Evolutionary conservation across 64 coral and sea anemone species (phyloP).

Genomic region (Pocillopora damicornis): DNA sequence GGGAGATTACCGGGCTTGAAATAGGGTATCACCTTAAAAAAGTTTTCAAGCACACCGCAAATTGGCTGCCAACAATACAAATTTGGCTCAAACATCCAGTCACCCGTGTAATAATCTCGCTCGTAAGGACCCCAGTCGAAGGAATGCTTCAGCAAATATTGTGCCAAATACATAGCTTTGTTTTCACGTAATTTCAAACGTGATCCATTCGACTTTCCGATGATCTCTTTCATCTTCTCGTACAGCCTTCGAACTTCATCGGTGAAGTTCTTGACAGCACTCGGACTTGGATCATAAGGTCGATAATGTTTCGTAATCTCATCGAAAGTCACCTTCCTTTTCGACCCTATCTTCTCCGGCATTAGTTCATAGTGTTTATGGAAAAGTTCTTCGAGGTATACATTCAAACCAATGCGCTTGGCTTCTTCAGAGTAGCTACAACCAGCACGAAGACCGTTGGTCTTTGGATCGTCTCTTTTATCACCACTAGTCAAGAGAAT

Average conservation of each 20-base stretch:
- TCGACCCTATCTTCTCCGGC: conserved; percentile 45
- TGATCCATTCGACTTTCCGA: conserved; percentile 40
- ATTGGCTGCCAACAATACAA: conserved; percentile 44
- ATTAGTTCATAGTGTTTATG: background rate
- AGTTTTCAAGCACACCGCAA: background rate
- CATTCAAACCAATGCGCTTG: conserved; percentile 6
- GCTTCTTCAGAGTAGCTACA: conserved; percentile 48
- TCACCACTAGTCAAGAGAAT: background rate
- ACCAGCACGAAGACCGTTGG: background rate
- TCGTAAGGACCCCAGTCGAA: conserved; percentile 34
- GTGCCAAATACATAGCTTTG: conserved; percentile 36
- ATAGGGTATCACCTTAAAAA: background rate
- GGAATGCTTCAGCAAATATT: conserved; percentile 21
- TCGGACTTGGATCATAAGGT: conserved; percentile 54
- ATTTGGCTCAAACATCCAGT: conserved; percentile 69
- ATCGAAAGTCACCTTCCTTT: conserved; percentile 17
- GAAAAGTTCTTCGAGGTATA: conserved; percentile 39
- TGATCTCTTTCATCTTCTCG: conserved; percentile 33
- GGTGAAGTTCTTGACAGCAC: conserved; percentile 39
- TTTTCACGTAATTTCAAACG: conserved; percentile 56
- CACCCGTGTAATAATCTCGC: conserved; percentile 57
- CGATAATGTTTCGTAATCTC: conserved; percentile 38
- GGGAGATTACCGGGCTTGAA: background rate
- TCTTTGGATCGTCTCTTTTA: background rate
- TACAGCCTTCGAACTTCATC: conserved; percentile 30